Conservation (phyloP, 2,113 vertebrate species). For the Murina feae region DNA sequence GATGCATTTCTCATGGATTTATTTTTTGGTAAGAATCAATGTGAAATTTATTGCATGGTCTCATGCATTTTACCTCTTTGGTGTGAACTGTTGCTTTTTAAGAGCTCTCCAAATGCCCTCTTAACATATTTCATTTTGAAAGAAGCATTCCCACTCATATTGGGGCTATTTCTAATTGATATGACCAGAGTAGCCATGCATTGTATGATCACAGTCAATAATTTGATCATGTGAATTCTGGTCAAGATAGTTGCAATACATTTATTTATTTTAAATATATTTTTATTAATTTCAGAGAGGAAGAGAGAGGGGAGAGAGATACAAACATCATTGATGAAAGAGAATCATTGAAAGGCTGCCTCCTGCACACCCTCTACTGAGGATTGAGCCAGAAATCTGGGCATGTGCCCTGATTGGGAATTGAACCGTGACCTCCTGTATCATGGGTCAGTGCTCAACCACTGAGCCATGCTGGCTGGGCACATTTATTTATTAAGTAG, state of each 20-base stretch:
- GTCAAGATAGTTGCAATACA: neutral
- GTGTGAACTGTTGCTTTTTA: neutral
- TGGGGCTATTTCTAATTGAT: neutral
- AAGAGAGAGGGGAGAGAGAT: no score
- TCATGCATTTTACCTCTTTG: neutral
- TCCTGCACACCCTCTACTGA: no score
- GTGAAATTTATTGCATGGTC: neutral
- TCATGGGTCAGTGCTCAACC: no score
- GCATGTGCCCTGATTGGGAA: no score
- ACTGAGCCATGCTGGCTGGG: no score
- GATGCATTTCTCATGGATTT: slow-evolving; percentile 89
- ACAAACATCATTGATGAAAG: no score
- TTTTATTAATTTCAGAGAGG: no score
- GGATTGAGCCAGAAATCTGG: no score
- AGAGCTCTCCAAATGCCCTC: neutral
- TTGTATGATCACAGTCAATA: neutral
- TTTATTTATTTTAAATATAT: neutral
- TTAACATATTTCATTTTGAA: slow-evolving; percentile 3
- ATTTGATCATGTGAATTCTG: neutral
- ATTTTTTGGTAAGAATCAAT: slow-evolving; percentile 86
- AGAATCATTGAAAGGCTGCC: no score
- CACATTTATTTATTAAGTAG: slow-evolving; percentile 8
- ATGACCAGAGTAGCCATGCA: neutral
- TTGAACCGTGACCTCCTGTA: no score
- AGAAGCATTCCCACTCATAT: neutral